These are phyloP conservation scores for Apodemus speciosus DNA, from an alignment of 2,113 vertebrate species.

Conservation along the genomic window DNA sequence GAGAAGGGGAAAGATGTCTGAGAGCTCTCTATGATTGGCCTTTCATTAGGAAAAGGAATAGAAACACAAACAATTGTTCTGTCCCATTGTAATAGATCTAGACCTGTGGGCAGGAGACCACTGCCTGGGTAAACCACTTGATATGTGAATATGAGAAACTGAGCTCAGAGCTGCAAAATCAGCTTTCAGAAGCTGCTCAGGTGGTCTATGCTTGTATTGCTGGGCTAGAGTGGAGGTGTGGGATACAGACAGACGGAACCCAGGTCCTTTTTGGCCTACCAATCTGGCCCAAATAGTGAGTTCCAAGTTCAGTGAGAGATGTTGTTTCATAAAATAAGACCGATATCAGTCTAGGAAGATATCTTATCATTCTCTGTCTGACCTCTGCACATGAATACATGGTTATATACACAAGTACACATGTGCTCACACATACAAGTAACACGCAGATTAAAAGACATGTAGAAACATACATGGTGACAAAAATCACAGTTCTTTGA, in stretches of 20 bases:
- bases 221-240: too few species aligned
- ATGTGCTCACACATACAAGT: accelerated
- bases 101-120: too few species aligned
- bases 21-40: slow-evolving; percentile 71
- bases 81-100: neutral
- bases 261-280: neutral
- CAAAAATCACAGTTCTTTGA: slow-evolving; percentile 23
- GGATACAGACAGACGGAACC: neutral
- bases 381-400: too few species aligned
- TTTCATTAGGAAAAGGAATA: neutral
- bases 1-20: slow-evolving; percentile 62
- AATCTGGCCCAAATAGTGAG: neutral
- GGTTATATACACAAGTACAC: accelerated
- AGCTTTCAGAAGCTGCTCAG: neutral
- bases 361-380: neutral
- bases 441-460: neutral
- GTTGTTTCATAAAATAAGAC: neutral
- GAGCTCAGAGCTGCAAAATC: neutral
- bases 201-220: neutral
- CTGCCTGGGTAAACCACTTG: neutral
- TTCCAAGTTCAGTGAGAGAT: neutral
- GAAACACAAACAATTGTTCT: neutral
- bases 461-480: neutral
- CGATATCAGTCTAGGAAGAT: neutral
- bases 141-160: neutral